Percentiles rank a stretch among this genome's conserved stretches.
phyloP scores from a whole-genome alignment of 2,888 invertebrate species.

The Diadromus collaris region DNA sequence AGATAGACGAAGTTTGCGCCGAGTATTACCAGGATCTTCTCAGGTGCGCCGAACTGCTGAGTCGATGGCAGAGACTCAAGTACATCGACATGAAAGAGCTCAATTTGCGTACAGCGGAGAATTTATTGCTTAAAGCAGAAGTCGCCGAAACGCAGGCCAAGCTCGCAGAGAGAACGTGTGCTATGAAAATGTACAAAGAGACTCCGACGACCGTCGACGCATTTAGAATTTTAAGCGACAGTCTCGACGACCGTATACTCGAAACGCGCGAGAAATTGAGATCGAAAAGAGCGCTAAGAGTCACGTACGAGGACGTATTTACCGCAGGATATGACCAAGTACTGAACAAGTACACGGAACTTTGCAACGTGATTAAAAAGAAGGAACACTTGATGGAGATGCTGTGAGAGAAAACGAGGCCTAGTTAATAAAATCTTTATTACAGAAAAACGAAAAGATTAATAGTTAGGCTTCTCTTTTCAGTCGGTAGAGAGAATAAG shows the following conservation, averaged over 20 bases:
- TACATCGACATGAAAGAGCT: constrained; percentile 72
- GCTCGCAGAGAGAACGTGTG: constrained; percentile 76
- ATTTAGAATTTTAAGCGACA: constrained; percentile 77
- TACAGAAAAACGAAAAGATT: constrained; percentile 14
- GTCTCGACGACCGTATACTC: constrained; percentile 77
- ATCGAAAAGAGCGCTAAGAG: constrained; percentile 75
- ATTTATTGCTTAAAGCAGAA: constrained; percentile 70
- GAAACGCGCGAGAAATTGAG: constrained; percentile 76
- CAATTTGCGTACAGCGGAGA: constrained; percentile 74
- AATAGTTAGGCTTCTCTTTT: neutral
- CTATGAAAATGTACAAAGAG: constrained; percentile 80
- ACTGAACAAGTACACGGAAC: constrained; percentile 77
- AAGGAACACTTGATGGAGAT: constrained; percentile 75
- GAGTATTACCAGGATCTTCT: constrained; percentile 76
- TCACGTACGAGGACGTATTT: constrained; percentile 78
- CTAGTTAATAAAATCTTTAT: constrained; percentile 26
- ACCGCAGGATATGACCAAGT: constrained; percentile 80
- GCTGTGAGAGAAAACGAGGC: constrained; percentile 32
- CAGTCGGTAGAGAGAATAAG: neutral
- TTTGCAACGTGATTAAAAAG: constrained; percentile 78
- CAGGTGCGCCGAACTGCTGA: constrained; percentile 72
- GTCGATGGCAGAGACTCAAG: constrained; percentile 76
- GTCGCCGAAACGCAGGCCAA: constrained; percentile 76
- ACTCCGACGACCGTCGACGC: constrained; percentile 78
- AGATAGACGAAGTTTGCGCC: constrained; percentile 75